A percentile compares a stretch with the other conserved stretches of the same genome.
These are phyloP conservation scores for Acanthoscelides obtectus DNA, from an alignment of 2,888 invertebrate genomes.

Conservation along the genomic window DNA sequence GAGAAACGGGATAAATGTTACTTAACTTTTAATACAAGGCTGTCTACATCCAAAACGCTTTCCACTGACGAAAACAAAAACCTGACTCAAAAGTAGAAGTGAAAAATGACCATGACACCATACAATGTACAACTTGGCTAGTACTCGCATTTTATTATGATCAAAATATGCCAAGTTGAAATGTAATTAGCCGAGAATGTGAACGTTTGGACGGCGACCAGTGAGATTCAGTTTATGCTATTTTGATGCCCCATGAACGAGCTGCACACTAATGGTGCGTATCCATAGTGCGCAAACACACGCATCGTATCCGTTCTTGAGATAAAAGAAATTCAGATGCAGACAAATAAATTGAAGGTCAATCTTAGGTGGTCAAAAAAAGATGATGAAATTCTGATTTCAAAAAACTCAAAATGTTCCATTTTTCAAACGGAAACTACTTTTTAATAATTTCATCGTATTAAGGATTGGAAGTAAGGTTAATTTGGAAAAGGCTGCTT, in stretches of 20 bases:
- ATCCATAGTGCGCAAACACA: too few relatives aligned
- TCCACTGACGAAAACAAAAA: background rate
- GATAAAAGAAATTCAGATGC: too few relatives aligned
- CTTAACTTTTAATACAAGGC: background rate
- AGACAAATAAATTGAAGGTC: too few relatives aligned
- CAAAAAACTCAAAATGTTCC: too few relatives aligned
- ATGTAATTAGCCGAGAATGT: background rate
- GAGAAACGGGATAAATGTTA: too few relatives aligned
- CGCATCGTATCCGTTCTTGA: too few relatives aligned
- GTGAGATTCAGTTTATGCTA: background rate
- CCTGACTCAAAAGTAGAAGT: background rate
- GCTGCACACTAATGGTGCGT: background rate
- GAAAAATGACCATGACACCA: background rate
- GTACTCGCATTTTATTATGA: background rate
- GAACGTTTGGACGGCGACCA: background rate
- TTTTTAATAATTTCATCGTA: too few relatives aligned
- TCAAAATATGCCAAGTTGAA: background rate
- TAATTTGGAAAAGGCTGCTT: too few relatives aligned
- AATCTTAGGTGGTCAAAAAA: too few relatives aligned
- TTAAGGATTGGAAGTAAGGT: too few relatives aligned
- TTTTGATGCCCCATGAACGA: background rate
- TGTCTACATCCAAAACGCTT: background rate
- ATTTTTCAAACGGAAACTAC: too few relatives aligned
- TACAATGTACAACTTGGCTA: background rate
- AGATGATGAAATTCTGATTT: too few relatives aligned